Conservation (phyloP, 53 echinoderm and acorn worm genomes). For the Glandiceps talaboti region DNA sequence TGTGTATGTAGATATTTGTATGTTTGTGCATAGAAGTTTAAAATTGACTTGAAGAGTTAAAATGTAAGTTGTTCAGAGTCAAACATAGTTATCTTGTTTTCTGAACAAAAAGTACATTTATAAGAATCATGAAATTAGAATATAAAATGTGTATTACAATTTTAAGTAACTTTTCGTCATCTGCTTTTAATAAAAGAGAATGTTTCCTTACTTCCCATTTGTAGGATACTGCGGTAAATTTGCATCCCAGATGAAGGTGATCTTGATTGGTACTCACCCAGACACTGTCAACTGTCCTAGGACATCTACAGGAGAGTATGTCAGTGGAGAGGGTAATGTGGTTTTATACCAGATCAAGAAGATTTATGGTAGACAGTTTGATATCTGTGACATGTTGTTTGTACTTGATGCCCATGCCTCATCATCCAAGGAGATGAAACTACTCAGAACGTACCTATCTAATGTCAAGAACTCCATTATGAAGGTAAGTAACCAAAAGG, state of each 20-base stretch:
- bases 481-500: constrained; percentile 47
- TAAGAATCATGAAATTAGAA: no score
- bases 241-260: constrained; percentile 62
- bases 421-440: constrained; percentile 77
- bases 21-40: no score
- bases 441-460: constrained; percentile 59
- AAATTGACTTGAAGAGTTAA: no score
- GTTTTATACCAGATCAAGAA: constrained; percentile 95
- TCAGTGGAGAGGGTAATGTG: constrained; percentile 96
- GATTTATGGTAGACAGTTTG: constrained; percentile 72
- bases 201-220: not conserved
- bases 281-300: constrained; percentile 77
- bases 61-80: no score
- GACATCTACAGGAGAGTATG: constrained; percentile 67
- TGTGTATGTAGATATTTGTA: no score
- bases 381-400: constrained; percentile 93
- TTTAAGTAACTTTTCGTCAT: no score
- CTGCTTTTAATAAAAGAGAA: not conserved
- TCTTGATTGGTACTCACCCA: constrained; percentile 87
- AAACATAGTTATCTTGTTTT: no score
- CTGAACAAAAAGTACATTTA: no score
- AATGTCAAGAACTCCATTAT: constrained; percentile 69
- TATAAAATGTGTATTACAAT: no score
- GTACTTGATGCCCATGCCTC: constrained; percentile 73
- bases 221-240: constrained; percentile 90